phyloP scores from a whole-genome alignment of 1,140 invertebrate species.

The Drosophila sechellia region DNA sequence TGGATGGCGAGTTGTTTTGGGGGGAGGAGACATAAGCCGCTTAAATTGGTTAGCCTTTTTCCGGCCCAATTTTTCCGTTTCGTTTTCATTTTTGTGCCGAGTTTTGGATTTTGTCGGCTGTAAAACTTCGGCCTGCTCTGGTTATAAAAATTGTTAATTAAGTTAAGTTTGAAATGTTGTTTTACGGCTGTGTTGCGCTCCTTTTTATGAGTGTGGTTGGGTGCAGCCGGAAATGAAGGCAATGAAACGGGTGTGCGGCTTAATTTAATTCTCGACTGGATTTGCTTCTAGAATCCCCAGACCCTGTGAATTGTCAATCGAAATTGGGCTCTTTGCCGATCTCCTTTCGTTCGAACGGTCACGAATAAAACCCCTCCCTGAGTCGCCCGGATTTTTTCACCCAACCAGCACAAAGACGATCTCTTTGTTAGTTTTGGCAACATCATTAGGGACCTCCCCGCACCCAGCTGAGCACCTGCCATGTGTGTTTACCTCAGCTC shows the following conservation, averaged over 20 bases:
- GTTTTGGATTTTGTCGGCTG: slow-evolving; percentile 45
- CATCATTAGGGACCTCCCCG: slow-evolving; percentile 54
- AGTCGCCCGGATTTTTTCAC: slow-evolving; percentile 23
- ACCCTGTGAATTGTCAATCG: neutral
- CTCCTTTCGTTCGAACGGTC: neutral
- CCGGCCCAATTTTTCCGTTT: slow-evolving; percentile 20
- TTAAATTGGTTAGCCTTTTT: slow-evolving; percentile 62
- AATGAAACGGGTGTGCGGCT: slow-evolving; percentile 33
- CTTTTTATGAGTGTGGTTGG: slow-evolving; percentile 49
- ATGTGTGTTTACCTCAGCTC: slow-evolving; percentile 1
- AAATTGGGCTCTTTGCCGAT: neutral
- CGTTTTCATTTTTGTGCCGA: slow-evolving; percentile 30
- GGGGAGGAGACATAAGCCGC: slow-evolving; percentile 46
- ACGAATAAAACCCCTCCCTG: slow-evolving; percentile 3
- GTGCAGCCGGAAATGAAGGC: slow-evolving; percentile 34
- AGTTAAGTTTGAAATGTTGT: slow-evolving; percentile 70
- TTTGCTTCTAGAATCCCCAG: slow-evolving; percentile 1
- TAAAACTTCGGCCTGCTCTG: slow-evolving; percentile 41
- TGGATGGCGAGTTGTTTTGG: slow-evolving; percentile 2
- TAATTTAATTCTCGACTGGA: slow-evolving; percentile 25
- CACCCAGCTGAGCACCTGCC: slow-evolving; percentile 31
- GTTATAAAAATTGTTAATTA: slow-evolving; percentile 74
- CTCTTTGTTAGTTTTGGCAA: slow-evolving; percentile 34
- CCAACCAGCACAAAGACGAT: slow-evolving; percentile 1
- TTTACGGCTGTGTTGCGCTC: slow-evolving; percentile 53